phyloP scores from a whole-genome alignment of 2,113 vertebrate species.

The Leptobrachium leishanense region DNA sequence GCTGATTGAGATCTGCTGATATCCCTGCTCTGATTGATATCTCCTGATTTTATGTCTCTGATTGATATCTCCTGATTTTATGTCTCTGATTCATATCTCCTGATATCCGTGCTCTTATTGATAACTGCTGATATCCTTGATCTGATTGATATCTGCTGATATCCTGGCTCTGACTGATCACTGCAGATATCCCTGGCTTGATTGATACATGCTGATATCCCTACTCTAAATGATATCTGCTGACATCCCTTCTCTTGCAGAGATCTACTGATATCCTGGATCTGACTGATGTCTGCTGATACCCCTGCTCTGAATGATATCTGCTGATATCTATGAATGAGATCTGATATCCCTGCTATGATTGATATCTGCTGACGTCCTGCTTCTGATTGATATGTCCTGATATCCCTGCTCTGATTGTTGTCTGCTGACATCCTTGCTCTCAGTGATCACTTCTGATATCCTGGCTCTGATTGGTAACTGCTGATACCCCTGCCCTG shows the following conservation, averaged over 20 bases:
- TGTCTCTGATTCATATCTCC: too few relatives aligned
- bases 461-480: not conserved
- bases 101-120: not conserved
- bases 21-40: not conserved
- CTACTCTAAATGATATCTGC: not conserved
- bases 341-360: not conserved
- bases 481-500: not conserved
- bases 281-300: too few relatives aligned
- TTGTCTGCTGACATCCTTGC: not conserved
- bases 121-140: not conserved
- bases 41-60: not conserved
- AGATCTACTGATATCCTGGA: too few relatives aligned
- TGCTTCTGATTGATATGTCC: not conserved
- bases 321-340: not conserved
- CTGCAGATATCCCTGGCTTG: not conserved
- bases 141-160: not conserved
- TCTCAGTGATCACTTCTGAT: too few relatives aligned
- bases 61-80: not conserved
- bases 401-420: not conserved
- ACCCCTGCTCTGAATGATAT: not conserved
- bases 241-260: not conserved
- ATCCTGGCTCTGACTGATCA: not conserved
- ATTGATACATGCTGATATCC: not conserved
- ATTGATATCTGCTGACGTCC: not conserved
- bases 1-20: not conserved